Base-by-base conservation (phyloP, 2,113 vertebrate genomes). In the Aegotheles bennettii region DNA sequence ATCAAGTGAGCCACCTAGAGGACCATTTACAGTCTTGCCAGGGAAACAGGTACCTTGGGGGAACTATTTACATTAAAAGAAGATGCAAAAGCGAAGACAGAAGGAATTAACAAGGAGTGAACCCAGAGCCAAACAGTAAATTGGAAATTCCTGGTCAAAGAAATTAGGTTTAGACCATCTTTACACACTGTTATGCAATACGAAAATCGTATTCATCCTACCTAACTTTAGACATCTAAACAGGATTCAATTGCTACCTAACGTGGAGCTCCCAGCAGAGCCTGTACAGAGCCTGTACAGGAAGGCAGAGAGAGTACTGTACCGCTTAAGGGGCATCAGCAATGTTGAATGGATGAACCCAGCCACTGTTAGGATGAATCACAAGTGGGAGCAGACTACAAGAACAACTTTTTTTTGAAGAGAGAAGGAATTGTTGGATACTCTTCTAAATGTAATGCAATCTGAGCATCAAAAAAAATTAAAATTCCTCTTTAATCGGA, bases 231-330 rank as follows among this genome's bases (percentile, higher is more conserved):
- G 84, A 70, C 16, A 67, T 7, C 36, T 31, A 31, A 28, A 13
- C 0, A 67, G 25, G 21, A 75, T 42, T 18, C 2, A 63, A 29
- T 12, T 2, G 2, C 20, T 8, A 31, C 53, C 31, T 31, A 33
- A 59, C 0, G 1, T 7, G 5, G 38, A 0, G 1, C 35, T 75
- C 47, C 16, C 10, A 53, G 73, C 19, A 81, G 59, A 81, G 59
- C 25, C 47, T 24, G 36, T 23, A n/a, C n/a, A n/a, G n/a, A n/a
- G n/a, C 9, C 25, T 10, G 9, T 2, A 11, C 1, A 0, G 23
- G 51, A 84, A 61, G 28, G 13, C 42, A 29, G 9, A 13, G 16
- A 76, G 33, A 63, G 13, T 2, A 18, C 13, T 47, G 14, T 36
- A 40, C 36, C 3, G 9, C n/a, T 40, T 17, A 26, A 48, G 47